A percentile compares a stretch with the other conserved stretches of the same genome.
Evolutionary conservation across 2,113 vertebrate genomes (phyloP).

Genomic region (Microtus oregoni): DNA sequence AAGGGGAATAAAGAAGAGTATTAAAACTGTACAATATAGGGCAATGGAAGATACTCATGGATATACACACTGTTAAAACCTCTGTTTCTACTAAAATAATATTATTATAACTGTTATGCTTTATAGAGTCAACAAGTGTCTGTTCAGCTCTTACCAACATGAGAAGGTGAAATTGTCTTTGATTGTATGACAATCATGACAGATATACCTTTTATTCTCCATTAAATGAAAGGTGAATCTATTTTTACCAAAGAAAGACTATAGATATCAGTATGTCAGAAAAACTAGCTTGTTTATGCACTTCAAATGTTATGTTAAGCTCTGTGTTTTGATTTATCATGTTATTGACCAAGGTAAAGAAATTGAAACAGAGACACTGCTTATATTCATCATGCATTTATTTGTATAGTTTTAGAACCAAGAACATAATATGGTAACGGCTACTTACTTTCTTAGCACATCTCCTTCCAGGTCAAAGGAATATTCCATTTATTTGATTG

Average conservation of each 20-base stretch:
- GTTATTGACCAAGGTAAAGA: background rate
- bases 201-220: background rate
- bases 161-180: background rate
- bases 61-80: background rate
- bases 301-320: background rate
- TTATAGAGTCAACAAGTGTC: background rate
- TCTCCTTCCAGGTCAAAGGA: background rate
- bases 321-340: background rate
- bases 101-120: background rate
- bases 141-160: background rate
- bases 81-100: background rate
- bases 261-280: background rate
- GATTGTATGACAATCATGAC: background rate
- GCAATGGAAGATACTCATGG: background rate
- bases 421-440: accelerated
- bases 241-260: background rate
- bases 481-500: background rate
- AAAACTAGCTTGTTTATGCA: background rate
- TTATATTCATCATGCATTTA: background rate
- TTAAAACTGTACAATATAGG: background rate
- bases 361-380: background rate
- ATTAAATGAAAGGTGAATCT: background rate
- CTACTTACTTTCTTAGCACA: background rate
- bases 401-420: background rate
- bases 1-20: background rate